These are phyloP conservation scores for Dryobota labecula DNA, from an alignment of 2,888 invertebrate species.

Conservation along the genomic window DNA sequence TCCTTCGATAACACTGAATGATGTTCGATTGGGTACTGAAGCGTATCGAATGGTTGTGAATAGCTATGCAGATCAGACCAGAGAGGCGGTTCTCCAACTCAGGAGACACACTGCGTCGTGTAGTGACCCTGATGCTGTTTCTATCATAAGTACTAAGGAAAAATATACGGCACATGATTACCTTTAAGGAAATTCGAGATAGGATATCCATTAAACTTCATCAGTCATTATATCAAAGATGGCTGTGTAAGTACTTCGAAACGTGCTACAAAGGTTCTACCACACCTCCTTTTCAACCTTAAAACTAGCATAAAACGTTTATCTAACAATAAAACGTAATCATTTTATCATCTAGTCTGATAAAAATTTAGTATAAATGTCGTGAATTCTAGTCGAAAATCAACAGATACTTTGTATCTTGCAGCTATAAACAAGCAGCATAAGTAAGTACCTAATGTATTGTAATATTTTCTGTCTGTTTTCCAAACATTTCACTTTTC, in stretches of 20 bases:
- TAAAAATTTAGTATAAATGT: slow-evolving; percentile 59
- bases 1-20: too few relatives aligned
- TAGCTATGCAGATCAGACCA: too few relatives aligned
- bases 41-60: too few relatives aligned
- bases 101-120: neutral
- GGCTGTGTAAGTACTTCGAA: neutral
- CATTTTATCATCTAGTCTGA: slow-evolving; percentile 33
- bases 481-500: neutral
- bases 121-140: neutral
- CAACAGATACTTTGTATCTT: slow-evolving; percentile 61
- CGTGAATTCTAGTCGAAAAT: slow-evolving; percentile 12
- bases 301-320: slow-evolving; percentile 20
- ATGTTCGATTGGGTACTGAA: too few relatives aligned
- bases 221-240: neutral
- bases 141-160: neutral
- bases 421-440: slow-evolving; percentile 64
- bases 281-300: neutral
- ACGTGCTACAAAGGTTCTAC: neutral
- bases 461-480: neutral
- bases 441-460: slow-evolving; percentile 45
- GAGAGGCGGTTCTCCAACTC: neutral
- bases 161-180: neutral
- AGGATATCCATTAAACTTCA: neutral
- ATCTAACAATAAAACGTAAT: slow-evolving; percentile 30
- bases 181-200: neutral